Conservation (phyloP, 2,113 vertebrate genomes). For the Tragelaphus strepsiceros region DNA sequence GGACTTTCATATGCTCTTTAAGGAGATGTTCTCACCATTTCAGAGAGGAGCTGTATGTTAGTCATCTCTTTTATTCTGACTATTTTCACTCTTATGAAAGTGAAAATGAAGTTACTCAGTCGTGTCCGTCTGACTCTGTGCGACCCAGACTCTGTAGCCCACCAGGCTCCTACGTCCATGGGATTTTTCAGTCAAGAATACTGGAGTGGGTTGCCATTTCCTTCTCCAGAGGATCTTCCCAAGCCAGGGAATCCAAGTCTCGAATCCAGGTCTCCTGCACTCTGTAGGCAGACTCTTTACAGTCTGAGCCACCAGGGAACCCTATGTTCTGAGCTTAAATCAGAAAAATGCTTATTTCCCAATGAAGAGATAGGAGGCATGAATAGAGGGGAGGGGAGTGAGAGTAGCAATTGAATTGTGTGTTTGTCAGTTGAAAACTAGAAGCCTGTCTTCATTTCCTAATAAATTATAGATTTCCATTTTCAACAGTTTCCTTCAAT, state of each 20-base stretch:
- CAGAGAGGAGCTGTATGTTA: not conserved
- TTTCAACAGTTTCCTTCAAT: not conserved
- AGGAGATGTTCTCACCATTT: not conserved
- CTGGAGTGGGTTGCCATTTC: not conserved
- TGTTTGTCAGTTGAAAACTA: not conserved
- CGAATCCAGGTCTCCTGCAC: not conserved
- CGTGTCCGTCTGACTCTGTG: not conserved
- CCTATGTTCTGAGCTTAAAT: not conserved
- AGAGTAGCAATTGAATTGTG: not conserved
- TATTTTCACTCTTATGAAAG: conserved; percentile 1
- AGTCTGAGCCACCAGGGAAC: fast-evolving
- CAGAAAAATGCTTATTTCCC: not conserved
- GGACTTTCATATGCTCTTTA: not conserved
- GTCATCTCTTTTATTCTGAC: not conserved
- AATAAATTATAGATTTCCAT: conserved; percentile 24
- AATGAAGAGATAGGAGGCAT: not conserved
- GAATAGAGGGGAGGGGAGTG: not conserved
- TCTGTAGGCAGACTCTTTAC: not conserved
- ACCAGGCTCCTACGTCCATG: not conserved
- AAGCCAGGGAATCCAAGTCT: not conserved
- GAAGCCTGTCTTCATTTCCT: not conserved
- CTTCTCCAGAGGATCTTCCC: not conserved
- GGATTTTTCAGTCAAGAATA: not conserved
- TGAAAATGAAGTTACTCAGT: not conserved
- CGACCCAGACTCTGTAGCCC: not conserved